Base-by-base conservation (phyloP, 1,140 invertebrate genomes). In the Agraylea sexmaculata region DNA sequence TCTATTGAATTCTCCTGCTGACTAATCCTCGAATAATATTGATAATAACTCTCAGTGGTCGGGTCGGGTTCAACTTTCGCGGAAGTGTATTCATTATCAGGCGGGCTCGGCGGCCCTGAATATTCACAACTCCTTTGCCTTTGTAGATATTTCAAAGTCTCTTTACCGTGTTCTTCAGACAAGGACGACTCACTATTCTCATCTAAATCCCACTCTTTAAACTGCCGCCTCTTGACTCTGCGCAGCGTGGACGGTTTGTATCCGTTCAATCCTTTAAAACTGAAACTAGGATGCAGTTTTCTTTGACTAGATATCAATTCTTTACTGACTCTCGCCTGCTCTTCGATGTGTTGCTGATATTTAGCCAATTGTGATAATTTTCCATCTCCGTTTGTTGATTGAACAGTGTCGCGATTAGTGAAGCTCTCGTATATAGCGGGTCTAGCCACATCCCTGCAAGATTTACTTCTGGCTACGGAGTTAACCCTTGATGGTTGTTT, bases 311-410 rank as follows among this genome's bases (percentile, higher is more conserved):
- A 52, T 19, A 66, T 50, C 13, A 62, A 53, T 51, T 64, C 58
- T 46, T 65, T 64, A 43, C 62, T 63, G 2, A 60, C 58, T 52
- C 60, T 55, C 16, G 71, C 61, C 40, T 69, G 68, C 55, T 73
- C 62, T 53, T 68, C 71, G 49, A 74, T 64, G 31, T 69, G 66
- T 57, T 72, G 66, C 58, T 74, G 71, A 49, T 74, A 74, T 55
- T 72, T 71, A 37, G 70, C 70, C 51, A 74, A 55, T 18, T 66
- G 66, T 32, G 71, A 74, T 56, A 70, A 59, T 37, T 69, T 70
- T 41, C 68, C 61, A 41, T 59, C 58, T 40, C 55, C 51, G 46
- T 59, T 51, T 29, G 52, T 40, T 13, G 53, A 51, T 44, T 59
- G 62, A 34, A 47, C 52, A 44, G 58, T 56, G 16, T 49, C 51